phyloP scores from a whole-genome alignment of 1,140 invertebrate genomes.

The Diuraphis noxia region DNA sequence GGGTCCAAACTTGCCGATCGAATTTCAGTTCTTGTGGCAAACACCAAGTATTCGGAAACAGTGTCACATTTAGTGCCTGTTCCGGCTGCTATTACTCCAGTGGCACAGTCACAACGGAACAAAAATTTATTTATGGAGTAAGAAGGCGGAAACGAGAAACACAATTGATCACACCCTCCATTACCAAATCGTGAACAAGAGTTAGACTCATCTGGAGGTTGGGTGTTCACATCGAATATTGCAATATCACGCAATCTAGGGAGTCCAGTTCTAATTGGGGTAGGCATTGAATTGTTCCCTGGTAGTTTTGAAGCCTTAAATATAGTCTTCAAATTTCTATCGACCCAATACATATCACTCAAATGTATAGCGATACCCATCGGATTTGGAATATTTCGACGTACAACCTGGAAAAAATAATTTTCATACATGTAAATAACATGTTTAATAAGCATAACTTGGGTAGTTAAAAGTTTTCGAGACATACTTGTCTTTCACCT shows the following conservation, averaged over 20 bases:
- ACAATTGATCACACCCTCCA: conserved; percentile 90
- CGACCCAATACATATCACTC: conserved; percentile 91
- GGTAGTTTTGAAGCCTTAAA: conserved; percentile 81
- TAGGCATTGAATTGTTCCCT: conserved; percentile 67
- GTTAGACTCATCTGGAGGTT: conserved; percentile 78
- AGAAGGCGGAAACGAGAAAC: conserved; percentile 85
- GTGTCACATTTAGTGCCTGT: conserved; percentile 75
- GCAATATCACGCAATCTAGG: conserved; percentile 84
- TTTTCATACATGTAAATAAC: background rate
- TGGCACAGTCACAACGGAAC: conserved; percentile 88
- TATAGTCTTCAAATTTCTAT: conserved; percentile 86
- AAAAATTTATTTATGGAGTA: conserved; percentile 60
- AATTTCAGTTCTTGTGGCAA: conserved; percentile 89
- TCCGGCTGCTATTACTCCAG: conserved; percentile 68
- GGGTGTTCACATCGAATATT: conserved; percentile 85
- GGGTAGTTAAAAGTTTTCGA: background rate
- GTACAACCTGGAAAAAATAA: conserved; percentile 67
- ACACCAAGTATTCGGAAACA: conserved; percentile 86
- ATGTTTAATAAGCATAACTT: background rate
- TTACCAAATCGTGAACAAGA: conserved; percentile 74
- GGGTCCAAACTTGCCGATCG: conserved; percentile 82
- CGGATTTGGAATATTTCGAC: conserved; percentile 89
- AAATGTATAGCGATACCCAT: conserved; percentile 89
- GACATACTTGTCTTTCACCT: conserved; percentile 68
- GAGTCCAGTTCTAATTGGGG: conserved; percentile 77